Evolutionary conservation across 2,113 vertebrate genomes (phyloP).

Genomic region (Nothoprocta perdicaria): DNA sequence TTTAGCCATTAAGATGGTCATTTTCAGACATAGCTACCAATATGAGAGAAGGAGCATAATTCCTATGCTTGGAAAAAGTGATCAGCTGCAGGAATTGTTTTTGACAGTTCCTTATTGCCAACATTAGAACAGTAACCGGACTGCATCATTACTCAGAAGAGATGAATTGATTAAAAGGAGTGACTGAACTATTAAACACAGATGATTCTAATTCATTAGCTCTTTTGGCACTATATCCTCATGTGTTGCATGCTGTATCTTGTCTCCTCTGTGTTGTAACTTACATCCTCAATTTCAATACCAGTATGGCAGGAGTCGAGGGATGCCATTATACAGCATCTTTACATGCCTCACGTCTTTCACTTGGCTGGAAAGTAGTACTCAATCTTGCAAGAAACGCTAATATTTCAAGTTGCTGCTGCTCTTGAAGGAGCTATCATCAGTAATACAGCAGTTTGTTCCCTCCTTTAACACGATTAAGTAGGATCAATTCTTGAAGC

Average conservation of each 20-base stretch:
- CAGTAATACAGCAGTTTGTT: not conserved
- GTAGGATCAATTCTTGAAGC: not conserved
- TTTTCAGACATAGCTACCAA: not conserved
- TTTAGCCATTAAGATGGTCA: not conserved
- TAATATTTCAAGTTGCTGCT: not conserved
- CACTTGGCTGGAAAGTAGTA: not conserved
- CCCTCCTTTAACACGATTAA: not conserved
- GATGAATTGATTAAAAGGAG: conserved; percentile 29
- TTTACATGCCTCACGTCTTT: not conserved
- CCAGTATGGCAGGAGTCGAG: not conserved
- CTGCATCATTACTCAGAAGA: conserved; percentile 20
- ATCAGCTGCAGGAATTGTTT: not conserved
- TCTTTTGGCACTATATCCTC: conserved; percentile 10
- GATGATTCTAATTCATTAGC: conserved; percentile 10
- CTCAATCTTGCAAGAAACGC: not conserved
- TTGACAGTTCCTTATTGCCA: not conserved
- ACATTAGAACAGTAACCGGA: conserved; percentile 13
- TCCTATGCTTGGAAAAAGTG: not conserved
- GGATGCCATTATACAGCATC: not conserved
- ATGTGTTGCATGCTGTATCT: conserved; percentile 19
- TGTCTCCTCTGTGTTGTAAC: conserved; percentile 6
- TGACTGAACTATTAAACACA: conserved; percentile 33
- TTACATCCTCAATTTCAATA: not conserved
- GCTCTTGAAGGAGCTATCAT: not conserved
- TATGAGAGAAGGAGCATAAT: not conserved